These are phyloP conservation scores for Phymorhynchus buccinoides DNA, from an alignment of 1,140 invertebrate genomes.

Conservation along the genomic window DNA sequence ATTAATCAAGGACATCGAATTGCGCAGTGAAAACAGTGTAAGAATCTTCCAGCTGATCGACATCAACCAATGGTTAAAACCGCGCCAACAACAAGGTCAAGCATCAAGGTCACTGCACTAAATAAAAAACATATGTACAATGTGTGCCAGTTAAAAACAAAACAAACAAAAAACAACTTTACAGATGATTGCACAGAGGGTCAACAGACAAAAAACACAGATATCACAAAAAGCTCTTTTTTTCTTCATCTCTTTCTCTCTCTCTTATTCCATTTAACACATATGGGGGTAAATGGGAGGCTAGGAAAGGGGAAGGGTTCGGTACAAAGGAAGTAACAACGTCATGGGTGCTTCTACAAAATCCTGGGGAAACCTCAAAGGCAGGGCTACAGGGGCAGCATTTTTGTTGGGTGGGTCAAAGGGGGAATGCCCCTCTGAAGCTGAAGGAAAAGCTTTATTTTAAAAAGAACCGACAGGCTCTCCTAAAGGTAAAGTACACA, in stretches of 20 bases:
- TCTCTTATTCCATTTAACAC: no score
- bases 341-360: neutral
- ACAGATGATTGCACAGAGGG: neutral
- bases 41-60: neutral
- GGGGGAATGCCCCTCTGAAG: no score
- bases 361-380: neutral
- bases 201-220: neutral
- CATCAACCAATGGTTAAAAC: no score
- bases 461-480: neutral
- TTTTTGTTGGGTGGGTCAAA: no score
- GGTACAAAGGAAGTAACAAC: no score
- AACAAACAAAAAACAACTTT: neutral
- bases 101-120: no score
- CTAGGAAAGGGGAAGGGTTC: no score
- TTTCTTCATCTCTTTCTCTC: neutral
- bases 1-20: neutral
- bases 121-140: neutral
- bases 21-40: neutral
- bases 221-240: neutral
- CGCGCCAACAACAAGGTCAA: no score
- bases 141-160: no score
- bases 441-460: no score
- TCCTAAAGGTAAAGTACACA: no score
- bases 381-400: no score
- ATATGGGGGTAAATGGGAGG: neutral